phyloP scores from a whole-genome alignment of 2,888 invertebrate genomes.

The Drosophila atripex region DNA sequence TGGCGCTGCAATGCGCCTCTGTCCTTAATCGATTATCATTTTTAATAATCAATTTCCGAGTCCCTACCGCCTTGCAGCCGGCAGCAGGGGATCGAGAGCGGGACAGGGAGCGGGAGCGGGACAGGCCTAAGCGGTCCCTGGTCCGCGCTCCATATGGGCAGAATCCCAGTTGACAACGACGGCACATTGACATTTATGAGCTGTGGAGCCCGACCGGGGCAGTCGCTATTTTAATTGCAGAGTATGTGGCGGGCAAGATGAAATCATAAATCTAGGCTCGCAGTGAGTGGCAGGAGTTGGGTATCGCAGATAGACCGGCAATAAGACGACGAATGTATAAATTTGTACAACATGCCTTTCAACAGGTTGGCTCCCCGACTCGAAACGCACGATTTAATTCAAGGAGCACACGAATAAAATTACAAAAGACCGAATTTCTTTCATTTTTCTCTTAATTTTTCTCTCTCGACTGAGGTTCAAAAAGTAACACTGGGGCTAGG shows the following conservation, averaged over 20 bases:
- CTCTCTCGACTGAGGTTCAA: not conserved
- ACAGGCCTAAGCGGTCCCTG: not conserved
- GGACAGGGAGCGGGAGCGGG: too few relatives aligned
- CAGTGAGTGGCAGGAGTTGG: conserved; percentile 21
- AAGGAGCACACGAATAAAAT: not conserved
- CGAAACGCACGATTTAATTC: not conserved
- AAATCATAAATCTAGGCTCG: conserved; percentile 49
- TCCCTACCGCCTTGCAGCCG: conserved; percentile 12
- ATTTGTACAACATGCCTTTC: conserved; percentile 50
- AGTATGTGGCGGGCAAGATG: conserved; percentile 34
- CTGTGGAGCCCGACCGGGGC: conserved; percentile 31
- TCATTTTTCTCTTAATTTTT: not conserved
- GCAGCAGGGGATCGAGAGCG: too few relatives aligned
- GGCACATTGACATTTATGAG: conserved; percentile 74
- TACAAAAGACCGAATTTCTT: not conserved
- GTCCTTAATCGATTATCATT: conserved; percentile 84
- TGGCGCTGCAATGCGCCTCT: conserved; percentile 25
- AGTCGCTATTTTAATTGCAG: conserved; percentile 67
- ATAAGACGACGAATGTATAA: conserved; percentile 34
- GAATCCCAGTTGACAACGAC: conserved; percentile 43
- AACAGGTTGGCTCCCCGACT: conserved; percentile 38
- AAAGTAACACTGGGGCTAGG: not conserved
- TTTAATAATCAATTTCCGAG: conserved; percentile 83
- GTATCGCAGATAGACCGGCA: not conserved
- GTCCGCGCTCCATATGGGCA: conserved; percentile 51